These are phyloP conservation scores for Drosophila mauritiana DNA, from an alignment of 1,140 invertebrate species.

Conservation along the genomic window DNA sequence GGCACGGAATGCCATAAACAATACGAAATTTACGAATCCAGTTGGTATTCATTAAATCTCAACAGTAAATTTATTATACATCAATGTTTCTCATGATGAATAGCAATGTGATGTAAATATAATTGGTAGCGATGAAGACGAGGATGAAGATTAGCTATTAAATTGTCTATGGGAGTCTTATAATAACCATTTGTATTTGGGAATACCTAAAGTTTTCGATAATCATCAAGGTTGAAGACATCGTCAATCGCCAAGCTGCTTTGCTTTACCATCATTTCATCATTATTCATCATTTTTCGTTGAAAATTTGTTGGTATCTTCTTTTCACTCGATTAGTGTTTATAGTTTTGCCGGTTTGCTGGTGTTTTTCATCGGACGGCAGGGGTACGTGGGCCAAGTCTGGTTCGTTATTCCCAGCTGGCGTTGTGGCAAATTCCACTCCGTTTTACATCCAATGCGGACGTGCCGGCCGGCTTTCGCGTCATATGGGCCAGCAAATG, in stretches of 20 bases:
- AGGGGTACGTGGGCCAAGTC: slow-evolving; percentile 32
- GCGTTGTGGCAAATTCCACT: slow-evolving; percentile 27
- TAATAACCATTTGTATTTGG: no score
- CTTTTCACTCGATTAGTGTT: slow-evolving; percentile 11
- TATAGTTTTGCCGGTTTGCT: not conserved
- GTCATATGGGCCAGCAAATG: slow-evolving; percentile 11
- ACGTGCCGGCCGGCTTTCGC: slow-evolving; percentile 44
- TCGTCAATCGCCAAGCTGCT: no score
- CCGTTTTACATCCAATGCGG: slow-evolving; percentile 24
- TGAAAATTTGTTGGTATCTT: slow-evolving; percentile 2
- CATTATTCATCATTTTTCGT: not conserved
- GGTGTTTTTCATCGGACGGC: not conserved
- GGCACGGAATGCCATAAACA: not conserved
- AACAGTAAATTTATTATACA: not conserved
- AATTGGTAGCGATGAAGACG: no score
- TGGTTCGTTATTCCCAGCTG: slow-evolving; percentile 13
- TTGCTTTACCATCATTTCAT: no score
- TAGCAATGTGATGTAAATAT: no score
- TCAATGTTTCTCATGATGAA: not conserved
- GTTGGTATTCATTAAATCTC: not conserved
- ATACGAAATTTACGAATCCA: not conserved
- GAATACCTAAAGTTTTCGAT: not conserved
- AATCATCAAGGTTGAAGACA: not conserved
- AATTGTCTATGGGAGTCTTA: no score
- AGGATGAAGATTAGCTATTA: no score